Conservation (phyloP, 2,797 vertebrate genomes). For the Diglossa cyanea region DNA sequence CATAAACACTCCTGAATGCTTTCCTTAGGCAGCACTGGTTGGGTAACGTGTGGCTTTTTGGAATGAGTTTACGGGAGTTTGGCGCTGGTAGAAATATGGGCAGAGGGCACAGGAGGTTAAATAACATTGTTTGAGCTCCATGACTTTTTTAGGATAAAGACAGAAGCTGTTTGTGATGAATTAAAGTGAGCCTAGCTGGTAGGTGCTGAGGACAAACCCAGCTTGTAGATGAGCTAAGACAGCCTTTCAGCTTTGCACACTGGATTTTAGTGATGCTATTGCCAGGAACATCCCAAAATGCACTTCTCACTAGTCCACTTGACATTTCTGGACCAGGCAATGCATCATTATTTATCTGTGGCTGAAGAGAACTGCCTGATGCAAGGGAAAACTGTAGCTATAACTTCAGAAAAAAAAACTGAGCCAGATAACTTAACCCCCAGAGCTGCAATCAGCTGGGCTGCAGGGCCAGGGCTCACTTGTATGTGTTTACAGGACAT, state of each 20-base stretch:
- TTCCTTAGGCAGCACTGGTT: constrained; percentile 57
- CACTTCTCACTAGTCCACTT: not conserved
- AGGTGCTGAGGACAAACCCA: not conserved
- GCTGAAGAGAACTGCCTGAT: not conserved
- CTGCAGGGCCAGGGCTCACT: not conserved
- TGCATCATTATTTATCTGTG: not conserved
- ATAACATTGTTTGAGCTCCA: constrained; percentile 48
- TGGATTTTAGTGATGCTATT: not conserved
- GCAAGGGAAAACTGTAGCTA: not conserved
- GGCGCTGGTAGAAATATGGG: constrained; percentile 27
- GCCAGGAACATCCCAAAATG: not conserved
- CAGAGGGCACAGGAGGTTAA: constrained; percentile 45
- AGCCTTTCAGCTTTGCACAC: not conserved
- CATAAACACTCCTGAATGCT: constrained; percentile 73
- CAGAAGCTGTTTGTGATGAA: constrained; percentile 1
- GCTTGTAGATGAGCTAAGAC: not conserved
- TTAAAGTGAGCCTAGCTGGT: not conserved
- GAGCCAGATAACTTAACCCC: not conserved
- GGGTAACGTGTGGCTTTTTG: constrained; percentile 52
- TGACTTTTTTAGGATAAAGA: constrained; percentile 2
- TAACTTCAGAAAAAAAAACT: not conserved
- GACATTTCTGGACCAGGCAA: not conserved
- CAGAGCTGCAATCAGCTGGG: not conserved
- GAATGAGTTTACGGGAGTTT: constrained; percentile 51
- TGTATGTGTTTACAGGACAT: not conserved